Base-by-base conservation (phyloP, 2,888 invertebrate genomes). In the Leptinotarsa rubiginosa region DNA sequence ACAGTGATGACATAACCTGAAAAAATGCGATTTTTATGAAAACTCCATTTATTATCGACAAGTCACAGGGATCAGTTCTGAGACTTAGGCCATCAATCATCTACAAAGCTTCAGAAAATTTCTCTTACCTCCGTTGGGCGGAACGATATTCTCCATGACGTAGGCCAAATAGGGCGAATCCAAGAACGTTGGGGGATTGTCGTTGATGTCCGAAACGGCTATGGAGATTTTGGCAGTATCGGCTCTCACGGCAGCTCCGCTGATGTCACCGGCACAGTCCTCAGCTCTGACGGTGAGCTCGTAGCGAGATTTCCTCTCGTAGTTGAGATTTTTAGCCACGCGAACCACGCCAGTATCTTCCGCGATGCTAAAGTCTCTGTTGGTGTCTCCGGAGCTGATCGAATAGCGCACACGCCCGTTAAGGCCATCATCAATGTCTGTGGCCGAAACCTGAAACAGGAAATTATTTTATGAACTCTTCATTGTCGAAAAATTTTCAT, bases 361-460 rank as follows among this genome's bases (percentile, higher is more conserved):
- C 78, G 95, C 95, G 78, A 97, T 96, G 85, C 93, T 94, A 85
- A 97, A 96, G 88, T 97, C 97, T 77, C 96, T 92, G 87, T 96
- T 97, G 75, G 94, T 93, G 88, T 98, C 97, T 5, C 97, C 98
- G 41, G 92, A 91, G 47, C 93, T 92, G 80, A 98, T 97, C 54
- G 96, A 95, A 89, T 96, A 98, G 68, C 97, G 92, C 5, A 98
- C 94, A 80, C 96, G 92, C n/a, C 96, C 97, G 88, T 97, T 97
- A 50, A 92, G 89, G 65, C 95, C 96, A 85, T 95, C 95, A 87
- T 97, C 95, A 80, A 95, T 91, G 87, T 97, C 97, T 12, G 95
- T 96, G 16, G 96, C 96, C 1, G 95, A 96, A 22, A 96, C 95
- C 93, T 94, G 87, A 47, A 85, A 84, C 83, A 81, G 75, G 67